Conservation (phyloP, 2,888 invertebrate species). For the Synergus laeviventris region DNA sequence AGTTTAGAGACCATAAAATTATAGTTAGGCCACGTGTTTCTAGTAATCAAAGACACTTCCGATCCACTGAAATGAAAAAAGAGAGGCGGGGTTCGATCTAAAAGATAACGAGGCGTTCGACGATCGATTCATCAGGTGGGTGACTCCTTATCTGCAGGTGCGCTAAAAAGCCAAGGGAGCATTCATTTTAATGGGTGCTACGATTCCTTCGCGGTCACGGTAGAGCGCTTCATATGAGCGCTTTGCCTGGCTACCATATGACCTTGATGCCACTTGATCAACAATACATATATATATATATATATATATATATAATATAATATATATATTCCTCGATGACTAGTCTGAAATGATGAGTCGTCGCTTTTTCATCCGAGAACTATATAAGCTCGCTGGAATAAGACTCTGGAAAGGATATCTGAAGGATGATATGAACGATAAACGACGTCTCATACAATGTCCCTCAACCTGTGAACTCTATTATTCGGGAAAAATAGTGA, state of each 20-base stretch:
- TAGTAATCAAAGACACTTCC: not conserved
- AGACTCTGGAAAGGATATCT: not conserved
- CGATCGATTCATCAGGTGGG: conserved; percentile 33
- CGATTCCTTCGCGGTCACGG: not conserved
- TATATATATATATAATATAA: too few species aligned
- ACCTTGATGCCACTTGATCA: conserved; percentile 32
- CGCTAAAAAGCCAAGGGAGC: conserved; percentile 18
- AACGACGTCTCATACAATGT: conserved; percentile 1
- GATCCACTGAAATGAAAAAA: not conserved
- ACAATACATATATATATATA: not conserved
- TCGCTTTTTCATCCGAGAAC: conserved; percentile 7
- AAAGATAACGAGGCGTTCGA: conserved; percentile 17
- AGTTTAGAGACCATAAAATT: too few species aligned
- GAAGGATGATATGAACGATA: conserved; percentile 11
- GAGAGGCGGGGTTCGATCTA: not conserved
- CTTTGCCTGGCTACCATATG: not conserved
- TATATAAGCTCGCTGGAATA: not conserved
- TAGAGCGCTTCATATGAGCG: conserved; percentile 24
- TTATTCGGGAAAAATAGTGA: conserved; percentile 5
- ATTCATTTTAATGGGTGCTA: conserved; percentile 29
- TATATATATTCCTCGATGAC: conserved; percentile 24
- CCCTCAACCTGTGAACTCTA: not conserved
- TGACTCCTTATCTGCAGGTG: conserved; percentile 38
- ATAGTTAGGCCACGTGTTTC: too few species aligned
- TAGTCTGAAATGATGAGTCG: conserved; percentile 5